Conservation (phyloP, 2,888 invertebrate genomes). For the Perizoma affinitatum region DNA sequence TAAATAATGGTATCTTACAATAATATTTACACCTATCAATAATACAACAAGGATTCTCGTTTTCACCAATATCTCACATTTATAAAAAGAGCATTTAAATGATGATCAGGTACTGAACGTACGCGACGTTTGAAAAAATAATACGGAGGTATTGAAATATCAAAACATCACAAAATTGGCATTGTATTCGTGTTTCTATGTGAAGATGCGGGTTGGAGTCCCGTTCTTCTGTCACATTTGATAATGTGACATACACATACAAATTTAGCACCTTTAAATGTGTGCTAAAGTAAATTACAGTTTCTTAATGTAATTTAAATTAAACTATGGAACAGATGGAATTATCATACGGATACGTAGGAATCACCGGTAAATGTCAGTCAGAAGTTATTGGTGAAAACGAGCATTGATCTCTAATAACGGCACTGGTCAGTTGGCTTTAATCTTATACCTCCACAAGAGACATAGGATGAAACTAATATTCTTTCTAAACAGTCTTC, state of each 20-base stretch:
- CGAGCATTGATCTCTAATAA: conserved; percentile 3
- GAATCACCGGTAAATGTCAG: not conserved
- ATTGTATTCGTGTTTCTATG: too few species aligned
- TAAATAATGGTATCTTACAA: conserved; percentile 57
- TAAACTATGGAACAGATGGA: too few species aligned
- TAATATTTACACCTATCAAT: conserved; percentile 68
- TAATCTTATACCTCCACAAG: conserved; percentile 72
- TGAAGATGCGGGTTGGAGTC: too few species aligned
- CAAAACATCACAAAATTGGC: too few species aligned
- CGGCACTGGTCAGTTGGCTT: conserved; percentile 60
- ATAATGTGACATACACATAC: too few species aligned
- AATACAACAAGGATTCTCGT: conserved; percentile 51
- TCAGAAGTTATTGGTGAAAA: conserved; percentile 16
- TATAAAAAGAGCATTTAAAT: not conserved
- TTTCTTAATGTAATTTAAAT: too few species aligned
- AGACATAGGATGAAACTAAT: conserved; percentile 66
- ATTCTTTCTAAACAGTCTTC: conserved; percentile 65
- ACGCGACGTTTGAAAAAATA: too few species aligned
- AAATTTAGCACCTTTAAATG: too few species aligned
- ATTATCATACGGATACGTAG: not conserved
- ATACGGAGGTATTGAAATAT: too few species aligned
- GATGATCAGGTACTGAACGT: not conserved
- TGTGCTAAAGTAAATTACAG: too few species aligned
- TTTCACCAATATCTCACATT: conserved; percentile 20
- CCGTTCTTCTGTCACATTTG: too few species aligned